Conservation (phyloP, 64 coral and sea anemone genomes). For the Hydrozoanthus tunicans region DNA sequence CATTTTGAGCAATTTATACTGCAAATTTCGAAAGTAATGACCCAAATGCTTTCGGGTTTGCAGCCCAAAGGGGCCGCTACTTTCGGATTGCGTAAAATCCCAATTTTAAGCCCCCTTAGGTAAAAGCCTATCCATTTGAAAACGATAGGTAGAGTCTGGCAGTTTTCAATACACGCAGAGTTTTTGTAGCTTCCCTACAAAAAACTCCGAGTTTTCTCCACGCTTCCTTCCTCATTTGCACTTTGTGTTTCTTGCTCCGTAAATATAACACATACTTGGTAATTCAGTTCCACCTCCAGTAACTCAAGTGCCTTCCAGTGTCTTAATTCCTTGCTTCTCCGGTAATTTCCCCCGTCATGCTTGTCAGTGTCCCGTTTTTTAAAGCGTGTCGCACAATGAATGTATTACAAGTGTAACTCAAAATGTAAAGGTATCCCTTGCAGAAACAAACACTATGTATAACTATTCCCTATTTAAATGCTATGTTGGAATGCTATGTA, state of each 20-base stretch:
- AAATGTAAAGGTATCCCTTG: background rate
- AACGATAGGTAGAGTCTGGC: background rate
- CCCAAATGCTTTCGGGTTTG: no score
- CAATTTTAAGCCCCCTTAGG: background rate
- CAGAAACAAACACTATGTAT: no score
- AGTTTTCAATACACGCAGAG: background rate
- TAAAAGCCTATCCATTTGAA: background rate
- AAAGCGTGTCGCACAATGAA: background rate
- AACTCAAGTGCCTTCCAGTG: constrained; percentile 22
- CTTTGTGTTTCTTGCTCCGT: constrained; percentile 16
- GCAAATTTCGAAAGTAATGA: no score
- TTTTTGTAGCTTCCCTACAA: background rate
- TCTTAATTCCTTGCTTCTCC: constrained; percentile 24
- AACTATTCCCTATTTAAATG: no score
- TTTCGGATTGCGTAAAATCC: background rate
- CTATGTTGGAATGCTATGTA: no score
- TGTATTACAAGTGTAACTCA: no score
- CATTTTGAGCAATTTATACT: no score
- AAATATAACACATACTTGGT: constrained; percentile 41
- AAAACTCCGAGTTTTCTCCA: no score
- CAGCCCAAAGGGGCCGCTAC: no score
- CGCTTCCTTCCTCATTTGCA: constrained; percentile 18
- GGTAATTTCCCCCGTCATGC: constrained; percentile 24
- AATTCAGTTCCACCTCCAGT: constrained; percentile 41
- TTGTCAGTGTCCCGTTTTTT: constrained; percentile 41